Conservation (phyloP, 2,888 invertebrate species). For the Lasioglossum vierecki region DNA sequence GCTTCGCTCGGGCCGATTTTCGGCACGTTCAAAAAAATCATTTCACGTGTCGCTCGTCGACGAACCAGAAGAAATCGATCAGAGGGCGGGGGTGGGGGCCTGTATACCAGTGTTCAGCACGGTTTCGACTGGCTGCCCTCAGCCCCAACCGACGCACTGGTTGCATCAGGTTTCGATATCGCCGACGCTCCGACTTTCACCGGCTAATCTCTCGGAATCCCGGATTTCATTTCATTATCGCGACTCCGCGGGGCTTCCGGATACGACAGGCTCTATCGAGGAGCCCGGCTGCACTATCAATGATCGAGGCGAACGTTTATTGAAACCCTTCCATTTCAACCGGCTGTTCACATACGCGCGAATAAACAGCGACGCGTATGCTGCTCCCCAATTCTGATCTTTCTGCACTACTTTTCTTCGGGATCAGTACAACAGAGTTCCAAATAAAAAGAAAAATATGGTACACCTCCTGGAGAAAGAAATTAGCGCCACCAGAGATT, state of each 20-base stretch:
- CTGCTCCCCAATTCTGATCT: background rate
- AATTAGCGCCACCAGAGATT: too few relatives aligned
- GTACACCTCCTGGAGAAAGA: background rate
- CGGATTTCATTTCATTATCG: slow-evolving; percentile 65
- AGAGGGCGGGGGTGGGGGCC: background rate
- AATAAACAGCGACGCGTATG: slow-evolving; percentile 2
- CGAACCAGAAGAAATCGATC: slow-evolving; percentile 19
- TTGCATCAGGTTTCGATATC: slow-evolving; percentile 54
- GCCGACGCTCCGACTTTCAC: slow-evolving; percentile 41
- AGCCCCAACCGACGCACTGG: slow-evolving; percentile 24
- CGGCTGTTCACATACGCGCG: background rate
- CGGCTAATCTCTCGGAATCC: slow-evolving; percentile 60
- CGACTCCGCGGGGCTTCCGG: slow-evolving; percentile 51
- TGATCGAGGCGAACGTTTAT: slow-evolving; percentile 54
- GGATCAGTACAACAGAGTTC: background rate
- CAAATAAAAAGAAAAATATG: background rate
- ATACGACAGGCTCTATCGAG: slow-evolving; percentile 26
- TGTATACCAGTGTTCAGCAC: slow-evolving; percentile 8
- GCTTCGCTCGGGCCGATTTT: slow-evolving; percentile 29
- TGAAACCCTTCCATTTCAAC: slow-evolving; percentile 24
- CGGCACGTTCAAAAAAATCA: slow-evolving; percentile 55
- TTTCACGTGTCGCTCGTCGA: slow-evolving; percentile 7
- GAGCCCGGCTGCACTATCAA: slow-evolving; percentile 38
- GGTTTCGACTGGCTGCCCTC: slow-evolving; percentile 20
- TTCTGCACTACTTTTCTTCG: background rate